Base-by-base conservation (phyloP, 2,888 invertebrate species). In the Chrysina gloriosa region DNA sequence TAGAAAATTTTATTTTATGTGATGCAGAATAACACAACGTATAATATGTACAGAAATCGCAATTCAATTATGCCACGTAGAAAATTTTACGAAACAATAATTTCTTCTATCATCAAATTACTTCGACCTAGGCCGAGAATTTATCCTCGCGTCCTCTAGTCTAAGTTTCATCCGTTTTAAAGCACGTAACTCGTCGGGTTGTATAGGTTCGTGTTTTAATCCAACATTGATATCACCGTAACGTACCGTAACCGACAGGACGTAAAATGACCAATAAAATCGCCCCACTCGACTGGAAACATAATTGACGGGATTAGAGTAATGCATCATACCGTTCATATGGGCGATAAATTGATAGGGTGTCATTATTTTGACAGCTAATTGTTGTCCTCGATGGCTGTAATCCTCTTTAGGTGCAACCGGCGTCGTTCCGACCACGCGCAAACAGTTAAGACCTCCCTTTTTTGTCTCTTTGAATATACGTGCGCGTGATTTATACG, bases 321-420 rank as follows among this genome's bases (percentile, higher is more conserved):
- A 54, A 56, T 36, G 36, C 21, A 56, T 56, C 34, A 36, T 39
- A n/a, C 23, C 36, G 25, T 56, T 36, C 56, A 6, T 25, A 36
- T 36, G 21, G 36, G 56, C 56, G 36, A 36, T 21, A 36, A 56
- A 36, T 56, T 56, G 34, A 56, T 56, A 36, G 34, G 56, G 23
- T 36, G 56, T 56, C 56, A 56, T 56, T 56, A 56, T 56, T 56
- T 56, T 56, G 56, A 56, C 56, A 56, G 56, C n/a, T 56, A 56
- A 56, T 56, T 56, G 56, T 56, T 56, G 56, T 56, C 25, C 56
- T 5, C 36, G 29, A 29, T 36, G 11, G 39, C 21, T 11, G 23
- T 56, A 56, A 56, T 56, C 56, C 56, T 56, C 56, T 56, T 56
- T 56, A 56, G n/a, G 21, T 56, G 56, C 36, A 56, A 56, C 36